Evolutionary conservation across 1,140 invertebrate species (phyloP).

Genomic region (Drosophila busckii): DNA sequence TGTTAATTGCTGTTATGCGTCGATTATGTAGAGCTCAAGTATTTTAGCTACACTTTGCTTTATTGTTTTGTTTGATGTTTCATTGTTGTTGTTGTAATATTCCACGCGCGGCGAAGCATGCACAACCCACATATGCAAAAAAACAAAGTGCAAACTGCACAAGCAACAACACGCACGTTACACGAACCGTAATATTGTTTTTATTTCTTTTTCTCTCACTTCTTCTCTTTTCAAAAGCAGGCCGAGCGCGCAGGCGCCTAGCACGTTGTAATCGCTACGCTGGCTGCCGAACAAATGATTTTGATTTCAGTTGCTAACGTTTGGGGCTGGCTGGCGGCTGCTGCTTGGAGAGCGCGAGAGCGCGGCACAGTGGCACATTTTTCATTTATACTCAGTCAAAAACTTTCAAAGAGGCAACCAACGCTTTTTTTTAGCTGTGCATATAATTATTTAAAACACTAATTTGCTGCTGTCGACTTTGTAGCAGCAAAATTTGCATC

Average conservation of each 20-base stretch:
- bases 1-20: constrained; percentile 9
- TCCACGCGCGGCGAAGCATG: constrained; percentile 50
- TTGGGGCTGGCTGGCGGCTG: too few relatives aligned
- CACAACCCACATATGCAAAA: constrained; percentile 40
- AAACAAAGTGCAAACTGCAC: constrained; percentile 22
- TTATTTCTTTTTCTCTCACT: constrained; percentile 13
- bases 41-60: background rate
- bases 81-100: constrained; percentile 43
- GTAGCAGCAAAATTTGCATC: too few relatives aligned
- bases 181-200: constrained; percentile 18
- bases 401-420: too few relatives aligned
- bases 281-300: constrained; percentile 52
- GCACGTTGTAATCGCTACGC: constrained; percentile 58
- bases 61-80: constrained; percentile 3
- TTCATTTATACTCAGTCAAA: too few relatives aligned
- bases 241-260: constrained; percentile 64
- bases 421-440: too few relatives aligned
- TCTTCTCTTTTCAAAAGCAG: constrained; percentile 38
- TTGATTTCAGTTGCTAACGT: constrained; percentile 13
- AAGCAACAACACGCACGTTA: constrained; percentile 15
- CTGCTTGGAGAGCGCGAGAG: background rate
- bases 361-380: too few relatives aligned
- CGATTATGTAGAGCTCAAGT: constrained; percentile 9
- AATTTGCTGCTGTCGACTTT: too few relatives aligned
- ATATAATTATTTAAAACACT: too few relatives aligned